Percentiles rank a stretch among this genome's conserved stretches.
Conservation (phyloP, 2,888 invertebrate genomes). For the Epistrophella euchroma region DNA sequence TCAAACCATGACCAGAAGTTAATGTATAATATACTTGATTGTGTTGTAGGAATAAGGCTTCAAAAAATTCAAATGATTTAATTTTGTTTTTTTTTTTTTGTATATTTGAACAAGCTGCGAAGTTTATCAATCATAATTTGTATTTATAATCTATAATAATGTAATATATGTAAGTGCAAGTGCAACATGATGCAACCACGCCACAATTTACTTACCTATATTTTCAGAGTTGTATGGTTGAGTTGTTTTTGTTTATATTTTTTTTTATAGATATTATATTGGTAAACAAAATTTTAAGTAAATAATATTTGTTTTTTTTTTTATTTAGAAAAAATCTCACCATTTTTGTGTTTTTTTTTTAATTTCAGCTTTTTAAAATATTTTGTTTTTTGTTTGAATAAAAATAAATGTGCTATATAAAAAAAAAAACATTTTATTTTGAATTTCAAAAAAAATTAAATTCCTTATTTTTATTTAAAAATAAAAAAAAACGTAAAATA, state of each 20-base stretch:
- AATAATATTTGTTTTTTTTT: background rate
- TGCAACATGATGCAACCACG: constrained; percentile 30
- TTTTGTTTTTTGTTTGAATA: constrained; percentile 1
- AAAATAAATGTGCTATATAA: constrained; percentile 17
- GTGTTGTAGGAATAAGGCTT: constrained; percentile 34
- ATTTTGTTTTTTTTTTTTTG: constrained; percentile 11
- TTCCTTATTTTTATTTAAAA: background rate
- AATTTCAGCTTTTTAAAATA: constrained; percentile 2
- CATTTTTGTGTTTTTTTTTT: background rate
- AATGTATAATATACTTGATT: constrained; percentile 40
- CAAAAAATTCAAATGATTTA: constrained; percentile 49
- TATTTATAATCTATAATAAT: constrained; percentile 18
- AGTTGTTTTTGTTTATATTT: constrained; percentile 1
- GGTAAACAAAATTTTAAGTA: background rate
- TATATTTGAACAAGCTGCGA: constrained; percentile 23
- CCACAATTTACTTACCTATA: constrained; percentile 31
- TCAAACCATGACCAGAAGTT: constrained; percentile 80
- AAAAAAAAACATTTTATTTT: constrained; percentile 7
- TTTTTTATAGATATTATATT: background rate
- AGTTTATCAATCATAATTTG: constrained; percentile 20
- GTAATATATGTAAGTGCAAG: constrained; percentile 26
- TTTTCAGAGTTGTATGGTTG: constrained; percentile 1
- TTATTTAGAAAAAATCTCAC: background rate
- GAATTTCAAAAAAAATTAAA: background rate
- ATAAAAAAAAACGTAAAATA: constrained; percentile 12